phyloP scores from a whole-genome alignment of 2,113 vertebrate species.

The Onychostoma macrolepis region DNA sequence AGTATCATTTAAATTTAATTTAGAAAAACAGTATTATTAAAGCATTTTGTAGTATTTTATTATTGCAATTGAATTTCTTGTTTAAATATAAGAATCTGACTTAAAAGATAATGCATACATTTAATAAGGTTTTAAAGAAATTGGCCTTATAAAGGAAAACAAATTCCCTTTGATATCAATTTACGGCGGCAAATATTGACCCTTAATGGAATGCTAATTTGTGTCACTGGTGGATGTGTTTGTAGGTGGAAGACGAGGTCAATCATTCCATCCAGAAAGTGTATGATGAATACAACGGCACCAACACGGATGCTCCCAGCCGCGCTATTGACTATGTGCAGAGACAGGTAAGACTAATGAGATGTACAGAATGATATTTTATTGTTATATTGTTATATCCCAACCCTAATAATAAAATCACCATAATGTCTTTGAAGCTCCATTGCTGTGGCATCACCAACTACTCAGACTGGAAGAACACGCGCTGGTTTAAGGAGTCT shows the following conservation, averaged over 20 bases:
- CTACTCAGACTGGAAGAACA: constrained; percentile 94
- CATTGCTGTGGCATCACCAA: constrained; percentile 94
- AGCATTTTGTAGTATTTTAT: too few species aligned
- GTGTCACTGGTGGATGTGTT: constrained; percentile 47
- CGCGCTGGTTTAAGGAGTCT: constrained; percentile 91
- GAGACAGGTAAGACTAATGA: constrained; percentile 84
- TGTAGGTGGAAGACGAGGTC: constrained; percentile 92
- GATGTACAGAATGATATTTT: neutral
- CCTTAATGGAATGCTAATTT: neutral
- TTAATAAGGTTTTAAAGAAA: neutral
- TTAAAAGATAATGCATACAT: neutral
- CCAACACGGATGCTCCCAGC: constrained; percentile 91
- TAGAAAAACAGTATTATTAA: neutral
- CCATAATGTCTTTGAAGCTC: constrained; percentile 73
- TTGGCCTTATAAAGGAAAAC: neutral
- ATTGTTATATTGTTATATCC: too few species aligned
- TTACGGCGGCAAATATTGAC: too few species aligned
- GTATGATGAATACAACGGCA: constrained; percentile 92
- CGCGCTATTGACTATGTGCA: constrained; percentile 98
- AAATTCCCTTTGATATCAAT: too few species aligned
- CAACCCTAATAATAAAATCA: neutral
- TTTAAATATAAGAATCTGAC: neutral
- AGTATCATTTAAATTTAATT: neutral
- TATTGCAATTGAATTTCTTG: too few species aligned
- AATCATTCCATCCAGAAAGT: constrained; percentile 93